Conservation (phyloP, 2,797 vertebrate genomes). For the Pagetopsis macropterus region DNA sequence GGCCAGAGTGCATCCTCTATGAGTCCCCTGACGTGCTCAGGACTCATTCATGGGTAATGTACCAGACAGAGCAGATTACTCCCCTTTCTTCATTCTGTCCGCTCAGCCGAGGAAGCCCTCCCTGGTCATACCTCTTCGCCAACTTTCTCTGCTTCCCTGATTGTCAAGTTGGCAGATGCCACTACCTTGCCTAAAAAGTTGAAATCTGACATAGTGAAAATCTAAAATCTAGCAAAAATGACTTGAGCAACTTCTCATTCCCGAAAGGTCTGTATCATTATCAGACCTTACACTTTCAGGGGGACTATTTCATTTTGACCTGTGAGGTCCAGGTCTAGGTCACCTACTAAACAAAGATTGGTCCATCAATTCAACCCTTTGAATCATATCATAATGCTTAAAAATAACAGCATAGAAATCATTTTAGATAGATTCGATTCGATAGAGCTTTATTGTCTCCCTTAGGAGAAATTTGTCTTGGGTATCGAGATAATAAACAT, state of each 20-base stretch:
- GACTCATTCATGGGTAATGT: constrained; percentile 85
- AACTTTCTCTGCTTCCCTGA: constrained; percentile 56
- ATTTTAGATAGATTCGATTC: background rate
- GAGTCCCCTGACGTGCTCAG: constrained; percentile 75
- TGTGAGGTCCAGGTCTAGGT: no score
- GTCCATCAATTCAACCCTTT: background rate
- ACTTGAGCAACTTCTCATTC: background rate
- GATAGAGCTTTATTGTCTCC: no score
- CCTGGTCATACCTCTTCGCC: constrained; percentile 37
- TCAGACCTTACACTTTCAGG: background rate
- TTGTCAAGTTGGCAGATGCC: constrained; percentile 38
- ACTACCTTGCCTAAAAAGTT: background rate
- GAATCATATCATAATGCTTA: background rate
- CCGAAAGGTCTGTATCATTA: background rate
- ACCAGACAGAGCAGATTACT: constrained; percentile 84
- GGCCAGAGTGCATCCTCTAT: constrained; percentile 80
- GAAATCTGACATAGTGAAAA: background rate
- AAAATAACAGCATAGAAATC: constrained; percentile 11
- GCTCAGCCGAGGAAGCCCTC: constrained; percentile 60
- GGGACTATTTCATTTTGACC: no score
- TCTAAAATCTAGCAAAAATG: background rate
- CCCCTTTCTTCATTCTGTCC: constrained; percentile 66
- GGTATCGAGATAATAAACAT: no score
- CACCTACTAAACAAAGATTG: background rate
- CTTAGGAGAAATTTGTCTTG: no score